Evolutionary conservation across 2,888 invertebrate genomes (phyloP).

Genomic region (Aphidoletes aphidimyza): DNA sequence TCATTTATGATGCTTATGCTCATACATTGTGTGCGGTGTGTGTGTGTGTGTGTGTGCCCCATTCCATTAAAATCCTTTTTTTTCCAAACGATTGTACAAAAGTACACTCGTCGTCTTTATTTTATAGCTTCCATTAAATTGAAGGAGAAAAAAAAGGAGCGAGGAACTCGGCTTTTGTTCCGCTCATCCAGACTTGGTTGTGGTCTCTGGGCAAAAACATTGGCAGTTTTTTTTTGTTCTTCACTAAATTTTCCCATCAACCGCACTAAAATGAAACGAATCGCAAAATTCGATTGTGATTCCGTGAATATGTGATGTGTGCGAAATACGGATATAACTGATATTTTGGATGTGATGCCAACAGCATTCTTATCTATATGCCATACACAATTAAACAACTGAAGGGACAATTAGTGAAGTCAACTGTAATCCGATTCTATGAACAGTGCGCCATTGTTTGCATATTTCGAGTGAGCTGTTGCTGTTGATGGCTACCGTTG

Average conservation of each 20-base stretch:
- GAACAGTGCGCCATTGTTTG: not conserved
- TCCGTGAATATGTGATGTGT: constrained; percentile 44
- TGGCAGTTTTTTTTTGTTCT: too few species aligned
- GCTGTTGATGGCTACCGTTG: not conserved
- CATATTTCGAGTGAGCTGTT: not conserved
- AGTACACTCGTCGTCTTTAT: not conserved
- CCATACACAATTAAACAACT: constrained; percentile 42
- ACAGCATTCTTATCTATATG: not conserved
- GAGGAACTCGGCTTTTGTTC: not conserved
- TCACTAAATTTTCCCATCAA: too few species aligned
- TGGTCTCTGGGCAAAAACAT: too few species aligned
- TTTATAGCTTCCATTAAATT: not conserved
- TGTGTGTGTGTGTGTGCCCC: too few species aligned
- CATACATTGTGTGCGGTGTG: not conserved
- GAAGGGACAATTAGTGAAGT: constrained; percentile 50
- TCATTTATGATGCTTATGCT: not conserved
- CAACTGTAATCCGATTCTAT: constrained; percentile 48
- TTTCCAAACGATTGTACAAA: too few species aligned
- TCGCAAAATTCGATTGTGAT: constrained; percentile 52
- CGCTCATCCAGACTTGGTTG: too few species aligned
- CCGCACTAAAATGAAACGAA: constrained; percentile 40
- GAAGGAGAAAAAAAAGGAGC: not conserved
- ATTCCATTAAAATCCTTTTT: constrained; percentile 13
- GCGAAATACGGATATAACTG: constrained; percentile 16
- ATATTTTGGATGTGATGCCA: not conserved